Evolutionary conservation across 2,797 vertebrate species (phyloP), one percentile per base, ranked within the genome.

Genomic region (Anguilla obscura): DNA sequence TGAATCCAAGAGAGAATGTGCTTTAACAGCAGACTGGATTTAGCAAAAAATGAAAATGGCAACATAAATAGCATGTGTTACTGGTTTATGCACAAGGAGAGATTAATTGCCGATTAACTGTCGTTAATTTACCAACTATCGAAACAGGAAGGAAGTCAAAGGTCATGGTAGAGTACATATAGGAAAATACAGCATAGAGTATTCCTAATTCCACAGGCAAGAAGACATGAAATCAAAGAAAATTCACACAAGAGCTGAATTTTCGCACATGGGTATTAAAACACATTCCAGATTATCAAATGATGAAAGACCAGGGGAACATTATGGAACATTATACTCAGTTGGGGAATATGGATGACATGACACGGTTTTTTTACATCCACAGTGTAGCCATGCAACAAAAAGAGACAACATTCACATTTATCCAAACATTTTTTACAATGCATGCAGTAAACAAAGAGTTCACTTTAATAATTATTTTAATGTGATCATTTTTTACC

Each of bases 141-240:
- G 90, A 74, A 92, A 18, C 87, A 94, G 93, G 93, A 92, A 93
- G 92, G 91, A 94, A 94, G 92, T 92, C 92, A 95, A 93, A 95
- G 91, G 93, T 14, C 86, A 90, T 88, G 85, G 90, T 91, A 92
- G 93, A 90, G 93, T 91, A 30, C 69, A 33, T 8, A 7, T 71
- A 27, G 12, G 3, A 16, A 40, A 10, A 21, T 6, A 50, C 24
- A 12, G 24, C 40, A 45, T 45, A 83, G 80, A 36, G 18, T 82
- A 82, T 18, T 82, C 18, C 79, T 48, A 40, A 24, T 9, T 45
- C 5, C 6, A 33, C 21, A 83, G 21, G 50, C 48, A 48, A 48
- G 21, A 45, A 83, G 40, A 50, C 80, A 50, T 10, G 8, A 52
- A 83, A 36, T 5, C 74, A 21, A 76, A 40, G 2, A 2, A 40